phyloP scores from a whole-genome alignment of 2,888 invertebrate species.

The Acanthosepion lycidas region DNA sequence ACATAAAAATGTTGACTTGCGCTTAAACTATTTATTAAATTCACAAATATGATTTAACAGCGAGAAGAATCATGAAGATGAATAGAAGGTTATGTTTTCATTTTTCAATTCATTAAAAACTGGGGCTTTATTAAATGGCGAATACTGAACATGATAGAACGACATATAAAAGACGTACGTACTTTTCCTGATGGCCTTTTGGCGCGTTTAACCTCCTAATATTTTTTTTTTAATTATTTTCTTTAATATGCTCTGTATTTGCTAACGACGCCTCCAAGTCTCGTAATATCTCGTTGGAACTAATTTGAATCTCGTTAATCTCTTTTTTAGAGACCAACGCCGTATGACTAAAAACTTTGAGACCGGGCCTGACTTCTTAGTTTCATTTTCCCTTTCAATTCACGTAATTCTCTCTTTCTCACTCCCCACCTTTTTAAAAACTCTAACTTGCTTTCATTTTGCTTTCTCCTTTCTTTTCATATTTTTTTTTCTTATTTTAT shows the following conservation, averaged over 20 bases:
- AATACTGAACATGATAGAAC: neutral
- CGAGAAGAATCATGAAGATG: neutral
- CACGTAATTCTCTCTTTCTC: neutral
- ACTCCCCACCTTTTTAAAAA: neutral
- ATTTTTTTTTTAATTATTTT: neutral
- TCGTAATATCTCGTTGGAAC: constrained; percentile 14
- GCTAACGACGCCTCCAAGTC: neutral
- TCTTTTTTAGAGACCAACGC: neutral
- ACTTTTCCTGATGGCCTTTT: neutral
- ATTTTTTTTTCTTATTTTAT: neutral
- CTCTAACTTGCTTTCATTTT: neutral
- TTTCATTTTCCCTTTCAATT: neutral
- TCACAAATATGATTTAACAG: neutral
- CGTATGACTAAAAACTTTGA: constrained; percentile 1
- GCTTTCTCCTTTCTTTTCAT: neutral
- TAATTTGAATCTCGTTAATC: constrained; percentile 33
- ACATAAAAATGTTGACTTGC: neutral
- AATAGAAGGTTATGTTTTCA: neutral
- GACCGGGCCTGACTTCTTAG: neutral
- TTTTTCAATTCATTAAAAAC: constrained; percentile 33
- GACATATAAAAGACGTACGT: constrained; percentile 12
- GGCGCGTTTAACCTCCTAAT: neutral
- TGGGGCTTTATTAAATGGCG: neutral
- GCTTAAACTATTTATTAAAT: neutral
- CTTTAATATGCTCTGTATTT: constrained; percentile 33